A percentile compares a stretch with the other conserved stretches of the same genome.
These are phyloP conservation scores for Habrosyne pyritoides DNA, from an alignment of 2,888 invertebrate species.

Conservation along the genomic window DNA sequence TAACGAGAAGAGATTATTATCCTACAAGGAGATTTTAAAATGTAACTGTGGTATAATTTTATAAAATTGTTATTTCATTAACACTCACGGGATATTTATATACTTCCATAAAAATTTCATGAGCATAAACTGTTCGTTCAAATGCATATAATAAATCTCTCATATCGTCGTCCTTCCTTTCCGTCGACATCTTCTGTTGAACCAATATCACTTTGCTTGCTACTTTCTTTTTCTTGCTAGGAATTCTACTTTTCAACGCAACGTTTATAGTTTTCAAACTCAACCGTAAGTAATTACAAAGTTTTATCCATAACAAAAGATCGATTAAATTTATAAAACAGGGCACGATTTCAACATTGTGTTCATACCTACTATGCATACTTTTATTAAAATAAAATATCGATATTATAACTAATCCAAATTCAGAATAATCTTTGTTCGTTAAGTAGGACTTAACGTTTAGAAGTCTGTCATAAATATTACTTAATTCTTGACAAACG, in stretches of 20 bases:
- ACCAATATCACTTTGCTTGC: background rate
- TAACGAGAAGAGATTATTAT: no score
- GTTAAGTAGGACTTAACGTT: background rate
- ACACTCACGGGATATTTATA: constrained; percentile 18
- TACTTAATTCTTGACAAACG: constrained; percentile 5
- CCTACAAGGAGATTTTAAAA: no score
- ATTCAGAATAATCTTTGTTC: background rate
- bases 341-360: background rate
- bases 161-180: background rate
- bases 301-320: constrained; percentile 1
- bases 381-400: background rate
- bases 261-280: background rate
- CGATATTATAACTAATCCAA: background rate
- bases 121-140: constrained; percentile 17
- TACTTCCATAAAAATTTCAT: constrained; percentile 16
- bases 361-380: background rate
- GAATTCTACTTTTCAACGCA: background rate
- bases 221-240: background rate
- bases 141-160: constrained; percentile 7
- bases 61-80: no score
- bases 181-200: background rate
- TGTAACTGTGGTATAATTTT: no score
- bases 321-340: background rate
- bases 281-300: background rate
- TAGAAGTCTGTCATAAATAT: background rate